Conservation (phyloP, 2,888 invertebrate genomes). For the Bombylius major region DNA sequence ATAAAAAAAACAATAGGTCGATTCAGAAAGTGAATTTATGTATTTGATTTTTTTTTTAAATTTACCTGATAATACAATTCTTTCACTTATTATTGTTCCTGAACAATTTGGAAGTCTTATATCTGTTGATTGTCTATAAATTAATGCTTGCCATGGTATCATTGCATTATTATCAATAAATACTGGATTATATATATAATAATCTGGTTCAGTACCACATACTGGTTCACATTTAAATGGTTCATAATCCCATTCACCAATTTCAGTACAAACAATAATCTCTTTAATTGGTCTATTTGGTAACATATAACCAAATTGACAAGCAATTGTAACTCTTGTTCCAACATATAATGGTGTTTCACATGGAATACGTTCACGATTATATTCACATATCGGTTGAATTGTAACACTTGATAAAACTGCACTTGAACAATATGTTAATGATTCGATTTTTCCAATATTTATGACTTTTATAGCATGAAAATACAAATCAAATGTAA, state of each 20-base stretch:
- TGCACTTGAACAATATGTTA: background rate
- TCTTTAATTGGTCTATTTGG: background rate
- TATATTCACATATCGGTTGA: slow-evolving; percentile 8
- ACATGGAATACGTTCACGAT: slow-evolving; percentile 10
- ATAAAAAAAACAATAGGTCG: too few relatives aligned
- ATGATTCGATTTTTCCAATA: too few relatives aligned
- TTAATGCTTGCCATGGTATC: slow-evolving; percentile 26
- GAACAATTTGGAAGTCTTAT: slow-evolving; percentile 16
- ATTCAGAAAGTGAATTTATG: too few relatives aligned
- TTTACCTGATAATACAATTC: slow-evolving; percentile 21
- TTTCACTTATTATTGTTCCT: slow-evolving; percentile 22
- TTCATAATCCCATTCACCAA: slow-evolving; percentile 21
- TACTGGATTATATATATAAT: slow-evolving; percentile 6
- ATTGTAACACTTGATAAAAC: background rate
- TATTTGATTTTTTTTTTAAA: too few relatives aligned
- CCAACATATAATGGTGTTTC: slow-evolving; percentile 9
- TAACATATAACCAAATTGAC: slow-evolving; percentile 8
- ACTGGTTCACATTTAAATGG: slow-evolving; percentile 20
- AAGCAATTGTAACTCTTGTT: slow-evolving; percentile 14
- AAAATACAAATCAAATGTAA: too few relatives aligned
- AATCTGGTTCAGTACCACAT: slow-evolving; percentile 19
- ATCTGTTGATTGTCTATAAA: slow-evolving; percentile 12
- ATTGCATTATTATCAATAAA: slow-evolving; percentile 9
- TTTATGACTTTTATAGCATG: too few relatives aligned
- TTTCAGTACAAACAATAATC: slow-evolving; percentile 14